Evolutionary conservation across 2,888 invertebrate genomes (phyloP).

Genomic region (Lasioglossum marginatum): DNA sequence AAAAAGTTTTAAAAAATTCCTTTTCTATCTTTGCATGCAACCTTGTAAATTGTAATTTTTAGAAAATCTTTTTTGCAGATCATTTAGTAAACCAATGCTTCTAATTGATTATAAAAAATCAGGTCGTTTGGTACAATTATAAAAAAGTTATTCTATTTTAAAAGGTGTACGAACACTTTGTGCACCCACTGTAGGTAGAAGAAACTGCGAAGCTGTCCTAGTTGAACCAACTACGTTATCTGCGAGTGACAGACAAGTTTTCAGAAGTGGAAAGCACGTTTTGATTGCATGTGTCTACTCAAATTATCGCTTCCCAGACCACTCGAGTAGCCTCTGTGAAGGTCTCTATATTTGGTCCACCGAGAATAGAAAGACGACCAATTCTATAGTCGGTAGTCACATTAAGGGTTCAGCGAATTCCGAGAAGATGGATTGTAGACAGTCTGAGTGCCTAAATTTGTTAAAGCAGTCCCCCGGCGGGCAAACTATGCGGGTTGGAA

Average conservation of each 20-base stretch:
- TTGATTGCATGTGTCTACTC: neutral
- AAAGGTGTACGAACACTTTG: too few species aligned
- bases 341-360: neutral
- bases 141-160: too few species aligned
- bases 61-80: too few species aligned
- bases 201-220: neutral
- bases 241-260: neutral
- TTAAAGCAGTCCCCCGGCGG: neutral
- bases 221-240: neutral
- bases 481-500: neutral
- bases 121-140: too few species aligned
- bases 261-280: neutral
- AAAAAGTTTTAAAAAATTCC: too few species aligned
- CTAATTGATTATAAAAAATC: too few species aligned
- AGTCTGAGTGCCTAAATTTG: conserved; percentile 5
- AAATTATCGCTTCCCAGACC: neutral
- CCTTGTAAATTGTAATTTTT: too few species aligned
- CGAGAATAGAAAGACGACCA: conserved; percentile 5
- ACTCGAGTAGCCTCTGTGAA: neutral
- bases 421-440: conserved; percentile 11
- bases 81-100: too few species aligned
- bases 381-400: neutral
- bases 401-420: neutral
- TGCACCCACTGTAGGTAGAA: too few species aligned
- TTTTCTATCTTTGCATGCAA: too few species aligned